Base-by-base conservation (phyloP, 2,888 invertebrate species). In the Ceriagrion tenellum region DNA sequence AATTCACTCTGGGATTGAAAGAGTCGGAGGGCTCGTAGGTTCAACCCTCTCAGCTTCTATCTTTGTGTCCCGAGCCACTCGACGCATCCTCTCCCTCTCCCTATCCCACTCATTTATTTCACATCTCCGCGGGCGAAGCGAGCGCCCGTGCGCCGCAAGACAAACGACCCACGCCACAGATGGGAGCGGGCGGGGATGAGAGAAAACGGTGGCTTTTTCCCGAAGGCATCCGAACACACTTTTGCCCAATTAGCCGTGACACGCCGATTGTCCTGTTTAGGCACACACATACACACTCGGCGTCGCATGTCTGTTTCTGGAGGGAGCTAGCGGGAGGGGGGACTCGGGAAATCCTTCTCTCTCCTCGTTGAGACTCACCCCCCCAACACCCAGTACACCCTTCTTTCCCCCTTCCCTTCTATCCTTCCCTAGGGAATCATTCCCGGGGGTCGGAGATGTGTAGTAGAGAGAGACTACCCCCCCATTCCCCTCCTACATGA, bases 261-360 rank as follows among this genome's bases (percentile, higher is more conserved):
- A 93, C 69, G 69, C 91, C 91, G 91, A 91, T 93, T 93, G 93
- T 69, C 47, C 93, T 93, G 69, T 93, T 93, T 93, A 93, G 93
- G 74, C 59, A 59, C 59, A 1, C 59, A 59, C 59, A 20, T 16
- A 59, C 59, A 47, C 91, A 30, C 59, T 63, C 26, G 18, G 47
- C 91, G 74, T 26, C 93, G 74, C 74, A 16, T 81, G 26, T 81
- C 81, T 26, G 93, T 93, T 59, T 59, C 69, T 93, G 23, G 47
- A 93, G 59, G 20, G 69, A 10, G 26, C 2, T 1, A 10, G 59
- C 4, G 47, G 47, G 47, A 8, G 13, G 59, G 20, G 69, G 26
- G 26, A 26, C 69, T 6, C 26, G 69, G 47, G 69, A 69, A 26
- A 69, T 69, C 81, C 81, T 26, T 35, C 35, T 18, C 13, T 81